Conservation (phyloP, 2,888 invertebrate species). For the Clunio marinus region DNA sequence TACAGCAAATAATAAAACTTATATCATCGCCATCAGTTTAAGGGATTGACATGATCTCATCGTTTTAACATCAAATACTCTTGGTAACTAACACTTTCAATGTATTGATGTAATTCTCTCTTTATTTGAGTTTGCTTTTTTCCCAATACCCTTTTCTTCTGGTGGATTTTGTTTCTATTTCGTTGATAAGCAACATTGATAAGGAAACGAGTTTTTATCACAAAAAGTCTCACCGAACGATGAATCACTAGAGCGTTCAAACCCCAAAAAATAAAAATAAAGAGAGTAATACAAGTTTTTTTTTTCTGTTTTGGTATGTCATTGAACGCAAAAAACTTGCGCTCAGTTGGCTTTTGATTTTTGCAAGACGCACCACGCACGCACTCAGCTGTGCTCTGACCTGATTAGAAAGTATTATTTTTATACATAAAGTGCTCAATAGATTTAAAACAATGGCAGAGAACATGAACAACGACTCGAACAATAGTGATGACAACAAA, state of each 20-base stretch:
- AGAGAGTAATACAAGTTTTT: neutral
- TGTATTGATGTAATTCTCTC: no score
- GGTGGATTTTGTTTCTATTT: no score
- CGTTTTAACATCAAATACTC: no score
- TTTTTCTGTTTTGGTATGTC: neutral
- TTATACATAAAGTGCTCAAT: neutral
- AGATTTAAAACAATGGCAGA: neutral
- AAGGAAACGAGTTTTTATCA: no score
- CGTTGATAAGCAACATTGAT: neutral
- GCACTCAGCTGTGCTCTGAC: neutral
- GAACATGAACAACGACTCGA: no score
- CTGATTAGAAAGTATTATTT: neutral
- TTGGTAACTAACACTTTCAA: no score
- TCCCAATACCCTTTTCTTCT: no score
- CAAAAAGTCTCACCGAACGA: neutral
- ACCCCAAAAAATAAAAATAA: neutral
- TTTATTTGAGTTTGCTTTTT: no score
- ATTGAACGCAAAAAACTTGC: slow-evolving; percentile 1
- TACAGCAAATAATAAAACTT: no score
- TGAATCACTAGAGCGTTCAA: neutral
- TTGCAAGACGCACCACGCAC: neutral
- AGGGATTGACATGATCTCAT: no score
- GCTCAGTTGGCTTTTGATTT: neutral
- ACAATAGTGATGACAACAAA: neutral
- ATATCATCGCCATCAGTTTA: no score